Base-by-base conservation (phyloP, 2,888 invertebrate species). In the Priocnemis perturbator region DNA sequence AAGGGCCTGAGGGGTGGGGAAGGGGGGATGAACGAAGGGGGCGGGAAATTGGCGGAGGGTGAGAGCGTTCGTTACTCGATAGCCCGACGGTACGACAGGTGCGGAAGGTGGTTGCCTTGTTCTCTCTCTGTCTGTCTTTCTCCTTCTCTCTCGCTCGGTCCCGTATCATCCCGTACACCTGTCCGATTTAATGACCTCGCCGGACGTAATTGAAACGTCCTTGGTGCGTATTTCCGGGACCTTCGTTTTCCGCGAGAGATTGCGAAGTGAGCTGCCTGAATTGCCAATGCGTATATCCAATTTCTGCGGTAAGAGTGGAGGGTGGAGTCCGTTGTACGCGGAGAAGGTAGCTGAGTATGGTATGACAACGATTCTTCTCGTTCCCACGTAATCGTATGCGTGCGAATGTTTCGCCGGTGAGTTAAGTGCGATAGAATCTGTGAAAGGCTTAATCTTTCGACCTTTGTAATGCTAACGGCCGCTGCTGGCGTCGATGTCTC, bases 91-190 rank as follows among this genome's bases (percentile, higher is more conserved):
- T 37, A 75, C 82, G 81, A 82, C 78, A 80, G 82, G 83, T 79
- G 82, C 83, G 79, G 79, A 77, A 81, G 76, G 69, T 67, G 76
- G 65, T 61, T 73, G 59, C 60, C 45, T n/a, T n/a, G n/a, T n/a
- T n/a, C n/a, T n/a, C n/a, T n/a, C n/a, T n/a, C n/a, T n/a, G n/a
- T n/a, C n/a, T n/a, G n/a, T n/a, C n/a, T n/a, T n/a, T n/a, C n/a
- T n/a, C n/a, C n/a, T 53, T 52, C 50, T 74, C 53, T 37, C 66
- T 65, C 60, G 59, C 64, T 56, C 30, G 48, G 53, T 67, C 69
- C 66, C 68, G n/a, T 50, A 50, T 17, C 17, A 11, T 19, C 50
- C 3, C 63, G 62, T 37, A 53, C 79, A 79, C 75, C 78, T 80
- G 79, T 52, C 48, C 68, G 61, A 75, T 73, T 69, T 75, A 68